A percentile compares a stretch with the other conserved stretches of the same genome.
Conservation (phyloP, 2,888 invertebrate genomes). For the Mimumesa dahlbomi region DNA sequence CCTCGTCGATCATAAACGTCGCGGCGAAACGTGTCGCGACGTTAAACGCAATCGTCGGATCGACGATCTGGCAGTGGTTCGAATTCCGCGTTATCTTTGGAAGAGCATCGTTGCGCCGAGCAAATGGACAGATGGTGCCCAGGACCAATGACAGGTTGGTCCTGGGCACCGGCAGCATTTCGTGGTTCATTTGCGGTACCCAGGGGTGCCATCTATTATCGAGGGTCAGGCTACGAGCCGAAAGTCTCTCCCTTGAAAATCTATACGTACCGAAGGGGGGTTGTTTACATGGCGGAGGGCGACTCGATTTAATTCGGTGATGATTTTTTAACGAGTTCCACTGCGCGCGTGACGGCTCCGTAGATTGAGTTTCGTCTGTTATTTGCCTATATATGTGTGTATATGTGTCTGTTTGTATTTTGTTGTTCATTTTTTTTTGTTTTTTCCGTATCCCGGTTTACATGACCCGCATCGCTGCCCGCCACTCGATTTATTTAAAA, state of each 20-base stretch:
- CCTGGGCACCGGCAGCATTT: conserved; percentile 78
- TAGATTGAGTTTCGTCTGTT: conserved; percentile 43
- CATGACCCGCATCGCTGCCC: too few relatives aligned
- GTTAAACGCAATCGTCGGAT: conserved; percentile 46
- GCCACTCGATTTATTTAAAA: too few relatives aligned
- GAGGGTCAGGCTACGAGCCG: conserved; percentile 62
- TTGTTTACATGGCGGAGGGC: conserved; percentile 76
- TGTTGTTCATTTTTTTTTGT: neutral
- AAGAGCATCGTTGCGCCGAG: conserved; percentile 66
- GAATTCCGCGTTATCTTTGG: conserved; percentile 56
- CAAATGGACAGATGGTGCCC: too few relatives aligned
- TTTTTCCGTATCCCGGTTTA: neutral
- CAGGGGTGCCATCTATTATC: conserved; percentile 80
- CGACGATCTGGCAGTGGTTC: conserved; percentile 4
- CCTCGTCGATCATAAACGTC: conserved; percentile 46
- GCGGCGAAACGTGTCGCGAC: conserved; percentile 21
- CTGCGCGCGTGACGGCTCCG: conserved; percentile 36
- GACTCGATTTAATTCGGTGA: conserved; percentile 79
- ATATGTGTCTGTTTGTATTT: too few relatives aligned
- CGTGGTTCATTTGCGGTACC: conserved; percentile 81
- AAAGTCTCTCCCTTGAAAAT: conserved; percentile 46
- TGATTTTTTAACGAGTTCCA: conserved; percentile 79
- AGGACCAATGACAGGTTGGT: conserved; percentile 78
- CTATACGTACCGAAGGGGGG: conserved; percentile 64
- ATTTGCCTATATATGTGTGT: conserved; percentile 6